Evolutionary conservation across 2,888 invertebrate species (phyloP), one percentile per base, ranked within the genome.

Genomic region (Mesodorylaimus sp.): DNA sequence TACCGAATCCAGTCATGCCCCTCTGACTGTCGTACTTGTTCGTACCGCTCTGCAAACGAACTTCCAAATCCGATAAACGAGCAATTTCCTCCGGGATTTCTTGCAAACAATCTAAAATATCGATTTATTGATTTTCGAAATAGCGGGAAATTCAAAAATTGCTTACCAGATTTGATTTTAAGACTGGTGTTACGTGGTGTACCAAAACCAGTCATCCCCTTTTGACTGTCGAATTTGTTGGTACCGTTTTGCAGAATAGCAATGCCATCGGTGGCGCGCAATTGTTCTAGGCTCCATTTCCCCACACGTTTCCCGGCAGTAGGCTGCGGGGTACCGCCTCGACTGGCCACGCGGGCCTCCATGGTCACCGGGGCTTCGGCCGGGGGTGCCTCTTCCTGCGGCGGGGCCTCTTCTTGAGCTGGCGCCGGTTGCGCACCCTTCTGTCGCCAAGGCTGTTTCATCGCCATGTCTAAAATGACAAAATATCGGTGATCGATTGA

Each of bases 71-170:
- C 24, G 59, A 59, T 42, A 61, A 56, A 46, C 62, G 60, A 53
- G 64, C 64, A 57, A 66, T 65, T 55, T 65, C 65, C 47, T 65
- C 63, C 37, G 65, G 62, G 37, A 65, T 55, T 28, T 60, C 59
- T 61, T 62, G 54, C 48, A 64, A 52, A 10, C n/a, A n/a, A 1
- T 24, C 32, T 23, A 51, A 19, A 52, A 63, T 63, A 38, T 13
- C 16, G 10, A 13, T 10, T 32, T 32, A 32, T 10, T 10, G 16
- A 16, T 13, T 10, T 16, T 32, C 10, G 36, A 13, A 32, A 10
- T 32, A 16, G 10, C 10, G 36, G 36, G 16, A 13, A 16, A 10
- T 19, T 44, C 25, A 10, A 44, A 13, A 44, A n/a, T n/a, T n/a
- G n/a, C n/a, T 39, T 24, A 13, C 38, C 47, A 16, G 38, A 16